Percentiles rank a stretch among this genome's conserved stretches.
phyloP scores from a whole-genome alignment of 2,888 invertebrate genomes.

The Saturnia japonica region DNA sequence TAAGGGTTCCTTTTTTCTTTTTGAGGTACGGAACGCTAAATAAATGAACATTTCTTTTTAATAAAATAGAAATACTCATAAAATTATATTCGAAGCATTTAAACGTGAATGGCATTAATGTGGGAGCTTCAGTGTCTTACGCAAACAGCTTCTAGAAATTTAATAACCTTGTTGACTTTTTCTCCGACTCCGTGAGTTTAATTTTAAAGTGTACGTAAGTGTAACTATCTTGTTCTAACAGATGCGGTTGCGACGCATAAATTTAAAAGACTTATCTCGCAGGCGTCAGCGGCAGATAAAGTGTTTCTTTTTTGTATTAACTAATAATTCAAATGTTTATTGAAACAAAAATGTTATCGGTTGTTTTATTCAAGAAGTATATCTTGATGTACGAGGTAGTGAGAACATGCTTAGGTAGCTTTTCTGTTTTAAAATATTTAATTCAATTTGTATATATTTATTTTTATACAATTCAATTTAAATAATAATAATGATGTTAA shows the following conservation, averaged over 20 bases:
- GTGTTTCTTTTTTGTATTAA: not conserved
- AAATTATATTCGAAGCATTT: not conserved
- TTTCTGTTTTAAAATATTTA: too few species aligned
- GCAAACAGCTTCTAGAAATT: constrained; percentile 4
- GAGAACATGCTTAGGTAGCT: too few species aligned
- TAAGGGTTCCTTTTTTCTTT: too few species aligned
- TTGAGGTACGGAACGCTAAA: too few species aligned
- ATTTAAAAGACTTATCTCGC: not conserved
- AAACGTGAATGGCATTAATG: not conserved
- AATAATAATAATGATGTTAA: too few species aligned
- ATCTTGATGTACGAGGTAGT: too few species aligned
- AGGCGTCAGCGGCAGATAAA: not conserved
- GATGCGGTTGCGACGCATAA: not conserved
- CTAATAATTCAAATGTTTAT: not conserved
- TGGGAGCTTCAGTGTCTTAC: not conserved
- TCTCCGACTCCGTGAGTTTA: not conserved
- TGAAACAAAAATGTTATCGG: too few species aligned
- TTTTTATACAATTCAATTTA: too few species aligned
- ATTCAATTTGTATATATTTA: too few species aligned
- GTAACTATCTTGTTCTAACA: not conserved
- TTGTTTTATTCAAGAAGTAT: too few species aligned
- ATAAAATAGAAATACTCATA: not conserved
- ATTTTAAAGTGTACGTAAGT: too few species aligned
- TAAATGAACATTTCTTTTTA: not conserved
- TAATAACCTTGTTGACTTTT: constrained; percentile 2